Conservation (phyloP, 2,113 vertebrate genomes). For the Rhinoderma darwinii region DNA sequence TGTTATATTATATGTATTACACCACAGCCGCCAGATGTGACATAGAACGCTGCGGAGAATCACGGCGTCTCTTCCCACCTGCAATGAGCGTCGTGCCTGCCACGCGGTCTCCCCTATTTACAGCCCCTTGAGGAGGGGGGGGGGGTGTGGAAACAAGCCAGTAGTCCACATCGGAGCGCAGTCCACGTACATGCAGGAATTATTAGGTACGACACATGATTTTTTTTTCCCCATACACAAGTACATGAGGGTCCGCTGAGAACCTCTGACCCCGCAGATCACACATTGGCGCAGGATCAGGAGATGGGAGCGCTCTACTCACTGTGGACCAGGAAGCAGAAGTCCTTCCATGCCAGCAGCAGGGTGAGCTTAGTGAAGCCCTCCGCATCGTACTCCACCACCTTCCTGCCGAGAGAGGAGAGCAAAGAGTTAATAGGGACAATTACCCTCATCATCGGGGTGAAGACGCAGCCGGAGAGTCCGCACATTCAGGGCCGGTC, state of each 20-base stretch:
- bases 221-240: no score
- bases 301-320: conserved; percentile 74
- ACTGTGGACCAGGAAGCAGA: conserved; percentile 98
- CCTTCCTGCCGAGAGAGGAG: conserved; percentile 78
- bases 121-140: no score
- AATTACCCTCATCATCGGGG: neutral
- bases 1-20: neutral
- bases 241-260: neutral
- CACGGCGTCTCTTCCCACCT: no score
- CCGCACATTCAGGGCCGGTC: no score
- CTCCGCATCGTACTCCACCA: conserved; percentile 97
- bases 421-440: neutral
- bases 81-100: no score
- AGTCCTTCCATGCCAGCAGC: conserved; percentile 96
- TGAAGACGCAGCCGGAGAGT: neutral
- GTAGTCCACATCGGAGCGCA: no score
- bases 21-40: no score
- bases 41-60: neutral
- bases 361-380: conserved; percentile 98
- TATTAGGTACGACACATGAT: no score
- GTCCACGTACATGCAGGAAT: no score
- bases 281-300: no score
- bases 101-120: no score
- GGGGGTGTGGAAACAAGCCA: no score
- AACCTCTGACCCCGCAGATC: neutral